Evolutionary conservation across 1,140 invertebrate genomes (phyloP), one percentile per base, ranked within the genome.

Genomic region (Drosophila carrolli): DNA sequence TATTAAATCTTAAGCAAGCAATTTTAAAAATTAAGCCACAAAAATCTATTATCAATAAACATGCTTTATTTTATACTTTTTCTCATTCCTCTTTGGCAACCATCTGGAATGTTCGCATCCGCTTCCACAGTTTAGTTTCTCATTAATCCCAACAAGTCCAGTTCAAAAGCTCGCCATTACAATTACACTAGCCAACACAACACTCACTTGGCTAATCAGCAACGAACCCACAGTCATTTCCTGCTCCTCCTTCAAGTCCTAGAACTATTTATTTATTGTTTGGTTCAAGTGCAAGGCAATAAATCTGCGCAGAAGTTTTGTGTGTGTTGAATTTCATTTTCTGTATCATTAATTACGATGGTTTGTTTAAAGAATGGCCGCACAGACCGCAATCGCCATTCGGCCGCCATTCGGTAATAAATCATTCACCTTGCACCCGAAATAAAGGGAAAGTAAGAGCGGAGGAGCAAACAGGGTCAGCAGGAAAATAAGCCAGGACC

Each of bases 371-470:
- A 72, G 66, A 70, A 58, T 47, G 67, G 58, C 37, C 35, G 14
- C 27, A 54, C n/a, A 50, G 29, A 46, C 68, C 77, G 41, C 60
- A 74, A 41, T 47, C 60, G 57, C 43, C 62, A 62, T 38, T 56
- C 10, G 65, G 44, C 51, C 60, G 16, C 55, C 62, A 59, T 29
- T 75, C 65, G 59, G 76, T 81, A 76, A 81, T 81, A 81, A 81
- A 81, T 81, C 78, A 81, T 81, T 81, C 61, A 81, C 78, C 78
- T 81, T 57, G 68, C 68, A 19, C 29, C 44, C 40, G 29, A 66
- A 53, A 56, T 58, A 75, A 57, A 74, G 61, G 47, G 67, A 80
- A 68, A 81, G 63, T 72, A 68, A 81, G 63, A 65, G 40, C 5
- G 16, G 55, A 43, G 37, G 50, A 37, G 50, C 59, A 63, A 71